Conservation (phyloP, 2,888 invertebrate genomes). For the Sturmia bella region DNA sequence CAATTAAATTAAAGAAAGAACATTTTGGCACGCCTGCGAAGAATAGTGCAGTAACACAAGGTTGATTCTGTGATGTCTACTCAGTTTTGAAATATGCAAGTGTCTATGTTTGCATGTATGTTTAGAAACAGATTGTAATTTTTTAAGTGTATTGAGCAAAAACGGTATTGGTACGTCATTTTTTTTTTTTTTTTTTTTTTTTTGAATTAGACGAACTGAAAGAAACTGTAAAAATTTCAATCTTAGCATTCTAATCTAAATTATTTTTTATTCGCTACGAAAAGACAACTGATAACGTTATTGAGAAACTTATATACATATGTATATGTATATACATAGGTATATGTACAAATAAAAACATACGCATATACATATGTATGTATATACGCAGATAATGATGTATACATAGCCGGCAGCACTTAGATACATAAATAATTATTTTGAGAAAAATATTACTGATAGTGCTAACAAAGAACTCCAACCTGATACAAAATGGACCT, state of each 20-base stretch:
- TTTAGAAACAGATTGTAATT: too few species aligned
- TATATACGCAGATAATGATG: not conserved
- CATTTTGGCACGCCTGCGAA: too few species aligned
- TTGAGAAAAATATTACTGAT: not conserved
- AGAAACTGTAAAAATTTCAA: slow-evolving; percentile 4
- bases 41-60: too few species aligned
- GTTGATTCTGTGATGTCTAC: too few species aligned
- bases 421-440: not conserved
- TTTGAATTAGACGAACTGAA: too few species aligned
- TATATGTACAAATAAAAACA: not conserved
- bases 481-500: not conserved
- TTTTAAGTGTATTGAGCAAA: too few species aligned
- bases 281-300: slow-evolving; percentile 50
- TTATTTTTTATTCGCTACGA: slow-evolving; percentile 5
- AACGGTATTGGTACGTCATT: too few species aligned
- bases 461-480: not conserved
- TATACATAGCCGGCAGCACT: not conserved
- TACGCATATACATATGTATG: not conserved
- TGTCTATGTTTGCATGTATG: too few species aligned
- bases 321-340: not conserved
- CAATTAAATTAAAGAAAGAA: too few species aligned
- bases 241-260: slow-evolving; percentile 19
- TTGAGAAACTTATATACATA: slow-evolving; percentile 8
- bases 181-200: too few species aligned
- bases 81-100: too few species aligned